A percentile compares a stretch with the other conserved stretches of the same genome.
Evolutionary conservation across 2,113 vertebrate genomes (phyloP).

Genomic region (human): GRCh38 chr16:88227001-88227500

Average conservation of each 20-base stretch:
- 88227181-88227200: neutral
- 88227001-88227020: neutral
- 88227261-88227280: neutral
- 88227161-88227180: rapidly evolving
- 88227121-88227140: neutral
- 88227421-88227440: too few relatives aligned
- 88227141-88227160: neutral
- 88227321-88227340: too few relatives aligned
- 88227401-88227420: too few relatives aligned
- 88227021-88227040: neutral
- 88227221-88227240: neutral
- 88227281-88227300: too few relatives aligned
- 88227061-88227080: too few relatives aligned
- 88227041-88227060: neutral
- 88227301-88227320: too few relatives aligned
- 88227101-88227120: too few relatives aligned
- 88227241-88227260: neutral
- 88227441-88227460: too few relatives aligned
- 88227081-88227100: neutral
- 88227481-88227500: rapidly evolving
- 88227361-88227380: too few relatives aligned
- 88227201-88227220: neutral
- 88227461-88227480: too few relatives aligned
- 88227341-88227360: too few relatives aligned
- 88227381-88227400: too few relatives aligned